A percentile compares a stretch with the other conserved stretches of the same genome.
Evolutionary conservation across 2,113 vertebrate species (phyloP).

Genomic region (Anthoscopus minutus): DNA sequence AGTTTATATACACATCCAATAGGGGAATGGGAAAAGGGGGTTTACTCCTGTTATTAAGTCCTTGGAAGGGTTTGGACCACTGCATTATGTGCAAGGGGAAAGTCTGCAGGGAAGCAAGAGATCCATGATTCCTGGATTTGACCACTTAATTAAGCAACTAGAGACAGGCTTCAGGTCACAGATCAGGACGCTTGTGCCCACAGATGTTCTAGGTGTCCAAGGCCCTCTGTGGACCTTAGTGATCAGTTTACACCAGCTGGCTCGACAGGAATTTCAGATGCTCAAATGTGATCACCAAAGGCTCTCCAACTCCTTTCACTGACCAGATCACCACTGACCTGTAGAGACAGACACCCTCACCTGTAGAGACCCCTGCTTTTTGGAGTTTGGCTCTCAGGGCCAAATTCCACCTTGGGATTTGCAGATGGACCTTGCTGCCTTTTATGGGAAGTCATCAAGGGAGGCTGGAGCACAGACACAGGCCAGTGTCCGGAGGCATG

Average conservation of each 20-base stretch:
- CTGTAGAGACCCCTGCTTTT: background rate
- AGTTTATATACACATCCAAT: background rate
- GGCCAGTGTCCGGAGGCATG: background rate
- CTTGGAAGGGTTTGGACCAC: background rate
- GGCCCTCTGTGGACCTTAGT: too few relatives aligned
- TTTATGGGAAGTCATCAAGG: background rate
- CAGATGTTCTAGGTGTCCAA: background rate
- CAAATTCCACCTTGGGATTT: background rate
- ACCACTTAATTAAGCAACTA: background rate
- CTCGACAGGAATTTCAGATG: accelerated
- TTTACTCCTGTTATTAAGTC: background rate
- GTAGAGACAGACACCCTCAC: background rate
- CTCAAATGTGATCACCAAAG: background rate
- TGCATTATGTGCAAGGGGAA: background rate
- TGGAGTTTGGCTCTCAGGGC: background rate
- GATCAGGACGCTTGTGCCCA: background rate
- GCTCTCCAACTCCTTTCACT: background rate
- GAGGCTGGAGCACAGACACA: background rate
- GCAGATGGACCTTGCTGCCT: background rate
- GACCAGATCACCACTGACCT: background rate
- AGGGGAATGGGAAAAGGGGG: accelerated
- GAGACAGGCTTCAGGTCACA: background rate
- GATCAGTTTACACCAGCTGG: background rate
- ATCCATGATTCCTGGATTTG: background rate
- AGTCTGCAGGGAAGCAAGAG: background rate